These are phyloP conservation scores for Tenualosa ilisha DNA, from an alignment of 2,797 vertebrate species.

Conservation along the genomic window DNA sequence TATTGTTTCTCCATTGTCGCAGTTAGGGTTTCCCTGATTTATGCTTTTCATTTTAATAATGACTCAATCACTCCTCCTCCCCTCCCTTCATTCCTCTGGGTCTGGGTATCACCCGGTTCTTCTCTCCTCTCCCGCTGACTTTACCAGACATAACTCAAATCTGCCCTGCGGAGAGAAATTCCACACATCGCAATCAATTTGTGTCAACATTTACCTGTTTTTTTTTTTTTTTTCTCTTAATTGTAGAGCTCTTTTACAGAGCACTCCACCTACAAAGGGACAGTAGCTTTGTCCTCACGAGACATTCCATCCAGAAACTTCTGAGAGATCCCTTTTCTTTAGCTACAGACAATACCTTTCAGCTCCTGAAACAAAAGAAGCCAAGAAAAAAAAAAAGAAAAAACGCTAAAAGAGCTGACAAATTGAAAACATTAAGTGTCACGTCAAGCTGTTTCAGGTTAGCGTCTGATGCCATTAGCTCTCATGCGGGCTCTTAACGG, in stretches of 20 bases:
- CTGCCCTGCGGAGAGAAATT: slow-evolving; percentile 41
- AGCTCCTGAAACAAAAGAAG: neutral
- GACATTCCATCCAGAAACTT: neutral
- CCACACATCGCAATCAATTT: slow-evolving; percentile 36
- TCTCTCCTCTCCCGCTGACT: slow-evolving; percentile 27
- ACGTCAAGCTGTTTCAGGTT: slow-evolving; percentile 7
- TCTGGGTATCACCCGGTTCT: neutral
- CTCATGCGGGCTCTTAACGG: neutral
- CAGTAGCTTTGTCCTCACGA: neutral
- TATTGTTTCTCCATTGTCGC: neutral
- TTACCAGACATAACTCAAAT: slow-evolving; percentile 35
- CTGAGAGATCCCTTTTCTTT: neutral
- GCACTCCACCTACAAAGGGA: neutral
- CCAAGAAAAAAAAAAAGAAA: neutral
- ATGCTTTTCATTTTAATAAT: slow-evolving; percentile 34
- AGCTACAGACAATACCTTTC: neutral
- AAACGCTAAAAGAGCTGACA: neutral
- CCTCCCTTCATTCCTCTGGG: neutral
- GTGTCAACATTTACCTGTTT: slow-evolving; percentile 24
- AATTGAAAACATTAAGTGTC: neutral
- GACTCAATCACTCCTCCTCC: slow-evolving; percentile 22
- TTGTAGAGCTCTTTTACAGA: neutral
- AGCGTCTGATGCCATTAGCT: neutral
- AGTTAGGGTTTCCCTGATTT: neutral
- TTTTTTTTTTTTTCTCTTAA: neutral